phyloP scores from a whole-genome alignment of 2,113 vertebrate genomes.

The Pachyramphus minor region DNA sequence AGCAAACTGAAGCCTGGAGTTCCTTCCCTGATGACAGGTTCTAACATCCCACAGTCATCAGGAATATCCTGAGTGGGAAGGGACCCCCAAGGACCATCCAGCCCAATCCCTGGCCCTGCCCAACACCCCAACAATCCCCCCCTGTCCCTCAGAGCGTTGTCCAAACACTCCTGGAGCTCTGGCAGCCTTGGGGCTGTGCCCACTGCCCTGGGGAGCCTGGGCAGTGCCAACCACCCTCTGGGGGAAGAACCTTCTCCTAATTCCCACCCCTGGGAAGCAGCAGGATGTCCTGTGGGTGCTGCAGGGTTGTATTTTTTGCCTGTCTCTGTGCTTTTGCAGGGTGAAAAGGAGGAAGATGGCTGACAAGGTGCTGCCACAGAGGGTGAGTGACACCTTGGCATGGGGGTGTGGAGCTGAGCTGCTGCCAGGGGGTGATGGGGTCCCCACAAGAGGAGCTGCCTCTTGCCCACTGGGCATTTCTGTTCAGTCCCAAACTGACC shows the following conservation, averaged over 20 bases:
- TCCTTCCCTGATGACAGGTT: background rate
- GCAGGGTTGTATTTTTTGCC: too few relatives aligned
- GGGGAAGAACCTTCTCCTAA: background rate
- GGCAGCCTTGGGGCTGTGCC: background rate
- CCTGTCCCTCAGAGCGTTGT: background rate
- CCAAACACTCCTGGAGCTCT: background rate
- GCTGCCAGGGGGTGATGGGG: background rate
- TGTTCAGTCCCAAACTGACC: background rate
- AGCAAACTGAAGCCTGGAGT: background rate
- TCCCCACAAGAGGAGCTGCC: background rate
- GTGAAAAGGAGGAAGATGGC: constrained; percentile 97
- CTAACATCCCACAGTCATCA: background rate
- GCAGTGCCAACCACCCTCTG: background rate
- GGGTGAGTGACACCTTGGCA: constrained; percentile 75
- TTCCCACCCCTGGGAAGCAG: accelerated
- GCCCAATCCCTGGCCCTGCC: background rate
- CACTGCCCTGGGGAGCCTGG: background rate
- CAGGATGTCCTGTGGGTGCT: background rate
- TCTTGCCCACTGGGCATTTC: background rate
- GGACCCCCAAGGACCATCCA: background rate
- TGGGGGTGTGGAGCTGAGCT: accelerated
- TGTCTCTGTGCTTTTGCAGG: constrained; percentile 60
- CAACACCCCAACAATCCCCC: background rate
- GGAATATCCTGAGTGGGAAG: background rate
- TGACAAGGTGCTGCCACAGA: constrained; percentile 96